Evolutionary conservation across 1,140 invertebrate species (phyloP).

Genomic region (Monochamus saltuarius): DNA sequence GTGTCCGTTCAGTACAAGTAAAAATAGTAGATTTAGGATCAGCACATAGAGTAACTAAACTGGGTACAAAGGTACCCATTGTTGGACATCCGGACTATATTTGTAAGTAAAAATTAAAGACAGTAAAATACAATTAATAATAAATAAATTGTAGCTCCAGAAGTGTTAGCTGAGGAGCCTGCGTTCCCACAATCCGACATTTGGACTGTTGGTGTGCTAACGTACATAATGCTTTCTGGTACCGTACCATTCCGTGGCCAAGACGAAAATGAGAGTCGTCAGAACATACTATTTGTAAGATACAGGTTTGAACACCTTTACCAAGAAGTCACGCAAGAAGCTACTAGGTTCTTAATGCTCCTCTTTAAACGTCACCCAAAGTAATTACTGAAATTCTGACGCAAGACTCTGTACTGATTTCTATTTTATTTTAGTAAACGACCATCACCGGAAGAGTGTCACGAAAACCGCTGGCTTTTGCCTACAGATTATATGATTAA

Average conservation of each 20-base stretch:
- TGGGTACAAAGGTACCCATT: slow-evolving; percentile 70
- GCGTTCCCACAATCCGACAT: slow-evolving; percentile 90
- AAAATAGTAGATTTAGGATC: slow-evolving; percentile 92
- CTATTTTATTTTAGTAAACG: slow-evolving; percentile 73
- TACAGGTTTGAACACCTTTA: slow-evolving; percentile 94
- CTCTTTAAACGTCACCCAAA: slow-evolving; percentile 91
- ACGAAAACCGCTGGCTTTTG: slow-evolving; percentile 93
- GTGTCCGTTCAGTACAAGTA: slow-evolving; percentile 79
- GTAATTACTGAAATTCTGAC: slow-evolving; percentile 53
- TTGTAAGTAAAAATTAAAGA: slow-evolving; percentile 57
- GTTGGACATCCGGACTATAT: slow-evolving; percentile 72
- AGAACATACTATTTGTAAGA: slow-evolving; percentile 90
- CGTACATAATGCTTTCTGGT: slow-evolving; percentile 93
- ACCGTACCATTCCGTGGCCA: slow-evolving; percentile 87
- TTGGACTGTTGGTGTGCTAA: slow-evolving; percentile 91
- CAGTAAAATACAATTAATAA: slow-evolving; percentile 5
- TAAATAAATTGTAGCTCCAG: slow-evolving; percentile 74
- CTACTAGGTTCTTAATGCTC: slow-evolving; percentile 90
- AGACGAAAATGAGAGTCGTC: slow-evolving; percentile 79
- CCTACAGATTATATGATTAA: slow-evolving; percentile 91
- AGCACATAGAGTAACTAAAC: slow-evolving; percentile 75
- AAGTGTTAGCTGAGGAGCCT: slow-evolving; percentile 83
- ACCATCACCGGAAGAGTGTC: slow-evolving; percentile 88
- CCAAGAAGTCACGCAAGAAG: slow-evolving; percentile 92
- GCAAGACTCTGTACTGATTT: slow-evolving; percentile 9